phyloP scores from a whole-genome alignment of 1,140 invertebrate species.

The Aleiodes sp. region DNA sequence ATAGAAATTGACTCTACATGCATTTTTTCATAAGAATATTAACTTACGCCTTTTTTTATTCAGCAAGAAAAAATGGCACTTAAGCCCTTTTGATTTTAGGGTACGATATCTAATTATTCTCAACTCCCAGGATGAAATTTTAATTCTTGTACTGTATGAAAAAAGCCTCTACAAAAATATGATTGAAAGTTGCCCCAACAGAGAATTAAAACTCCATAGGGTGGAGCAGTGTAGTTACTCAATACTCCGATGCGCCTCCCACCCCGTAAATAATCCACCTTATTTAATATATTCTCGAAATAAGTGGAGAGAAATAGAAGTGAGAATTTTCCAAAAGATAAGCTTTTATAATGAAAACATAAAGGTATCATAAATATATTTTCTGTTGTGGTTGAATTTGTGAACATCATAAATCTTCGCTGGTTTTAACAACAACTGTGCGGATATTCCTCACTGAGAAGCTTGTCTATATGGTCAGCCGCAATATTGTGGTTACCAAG shows the following conservation, averaged over 20 bases:
- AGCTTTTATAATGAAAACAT: conserved; percentile 3
- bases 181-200: background rate
- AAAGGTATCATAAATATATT: background rate
- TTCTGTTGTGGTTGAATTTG: background rate
- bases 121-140: no score
- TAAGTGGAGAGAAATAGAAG: background rate
- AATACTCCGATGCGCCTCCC: background rate
- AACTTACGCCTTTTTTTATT: no score
- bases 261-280: conserved; percentile 15
- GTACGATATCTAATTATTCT: no score
- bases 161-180: no score
- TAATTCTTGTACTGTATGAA: no score
- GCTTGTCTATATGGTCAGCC: background rate
- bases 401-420: background rate
- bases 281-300: background rate
- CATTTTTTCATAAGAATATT: no score
- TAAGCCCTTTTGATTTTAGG: no score
- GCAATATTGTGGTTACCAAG: conserved; percentile 11
- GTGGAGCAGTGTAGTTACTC: background rate
- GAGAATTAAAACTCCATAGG: background rate
- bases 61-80: no score
- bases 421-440: background rate
- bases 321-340: background rate
- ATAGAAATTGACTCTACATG: no score
- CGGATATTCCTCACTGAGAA: background rate